Conservation (phyloP, 2,888 invertebrate genomes). For the Ryuthela nishihirai region DNA sequence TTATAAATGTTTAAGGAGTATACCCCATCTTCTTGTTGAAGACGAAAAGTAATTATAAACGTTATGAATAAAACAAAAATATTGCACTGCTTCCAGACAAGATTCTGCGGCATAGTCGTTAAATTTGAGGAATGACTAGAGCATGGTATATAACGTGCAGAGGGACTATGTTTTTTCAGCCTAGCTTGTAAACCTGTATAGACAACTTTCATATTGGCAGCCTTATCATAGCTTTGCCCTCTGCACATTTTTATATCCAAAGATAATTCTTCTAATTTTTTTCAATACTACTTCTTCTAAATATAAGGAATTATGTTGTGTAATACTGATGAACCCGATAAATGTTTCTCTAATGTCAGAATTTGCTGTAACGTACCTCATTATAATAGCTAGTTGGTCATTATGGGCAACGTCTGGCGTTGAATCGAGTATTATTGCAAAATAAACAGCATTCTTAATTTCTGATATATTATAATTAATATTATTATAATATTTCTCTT, state of each 20-base stretch:
- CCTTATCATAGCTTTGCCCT: slow-evolving; percentile 3
- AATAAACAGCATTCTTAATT: slow-evolving; percentile 1
- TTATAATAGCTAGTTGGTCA: neutral
- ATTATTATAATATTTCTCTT: neutral
- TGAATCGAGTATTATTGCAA: slow-evolving; percentile 3
- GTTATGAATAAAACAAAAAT: slow-evolving; percentile 1
- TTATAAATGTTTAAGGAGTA: too few species aligned
- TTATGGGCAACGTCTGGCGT: neutral
- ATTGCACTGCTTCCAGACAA: slow-evolving; percentile 4
- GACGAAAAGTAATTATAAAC: slow-evolving; percentile 1
- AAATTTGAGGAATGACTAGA: slow-evolving; percentile 5
- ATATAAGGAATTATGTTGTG: too few species aligned
- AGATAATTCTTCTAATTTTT: neutral
- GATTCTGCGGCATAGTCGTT: neutral
- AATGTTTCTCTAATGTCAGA: slow-evolving; percentile 5
- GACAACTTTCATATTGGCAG: neutral
- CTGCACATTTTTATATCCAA: slow-evolving; percentile 1
- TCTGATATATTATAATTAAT: too few species aligned
- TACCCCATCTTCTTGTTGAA: too few species aligned
- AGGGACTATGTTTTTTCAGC: neutral
- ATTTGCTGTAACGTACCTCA: neutral
- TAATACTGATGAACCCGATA: slow-evolving; percentile 1
- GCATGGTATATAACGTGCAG: neutral
- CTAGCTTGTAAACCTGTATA: slow-evolving; percentile 2
- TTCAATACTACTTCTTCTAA: too few species aligned